A percentile compares a stretch with the other conserved stretches of the same genome.
Conservation (phyloP, 2,888 invertebrate species). For the Stenichneumon culpator region DNA sequence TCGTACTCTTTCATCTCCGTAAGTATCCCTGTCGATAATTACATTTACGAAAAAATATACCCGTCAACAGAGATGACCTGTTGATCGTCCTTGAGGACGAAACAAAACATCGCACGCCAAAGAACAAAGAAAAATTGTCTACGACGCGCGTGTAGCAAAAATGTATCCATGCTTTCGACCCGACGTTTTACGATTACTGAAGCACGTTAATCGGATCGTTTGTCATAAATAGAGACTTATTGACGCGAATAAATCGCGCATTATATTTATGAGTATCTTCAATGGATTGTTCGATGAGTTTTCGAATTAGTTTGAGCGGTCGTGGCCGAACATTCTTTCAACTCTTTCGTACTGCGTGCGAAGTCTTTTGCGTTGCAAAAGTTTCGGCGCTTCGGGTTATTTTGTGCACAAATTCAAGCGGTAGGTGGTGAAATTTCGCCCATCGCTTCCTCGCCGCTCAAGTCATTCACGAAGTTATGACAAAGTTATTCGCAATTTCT, state of each 20-base stretch:
- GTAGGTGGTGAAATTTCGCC: neutral
- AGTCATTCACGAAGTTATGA: neutral
- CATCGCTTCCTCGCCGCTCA: neutral
- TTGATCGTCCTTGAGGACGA: neutral
- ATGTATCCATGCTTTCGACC: neutral
- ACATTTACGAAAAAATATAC: neutral
- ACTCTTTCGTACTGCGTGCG: neutral
- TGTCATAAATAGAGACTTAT: neutral
- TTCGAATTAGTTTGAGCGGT: neutral
- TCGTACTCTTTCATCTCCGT: neutral
- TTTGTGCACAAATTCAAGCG: neutral
- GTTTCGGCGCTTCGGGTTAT: neutral
- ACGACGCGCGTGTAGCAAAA: neutral
- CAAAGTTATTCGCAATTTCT: neutral
- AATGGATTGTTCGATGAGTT: neutral
- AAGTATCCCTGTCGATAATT: neutral
- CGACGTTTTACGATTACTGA: neutral
- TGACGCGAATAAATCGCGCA: neutral
- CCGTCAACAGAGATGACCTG: neutral
- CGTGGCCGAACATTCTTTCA: neutral
- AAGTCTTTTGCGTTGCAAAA: neutral
- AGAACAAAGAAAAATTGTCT: neutral
- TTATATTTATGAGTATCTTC: neutral
- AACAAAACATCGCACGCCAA: neutral
- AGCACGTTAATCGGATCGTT: neutral